Evolutionary conservation across 2,888 invertebrate genomes (phyloP), one percentile per base, ranked within the genome.

Genomic region (Allacma fusca): DNA sequence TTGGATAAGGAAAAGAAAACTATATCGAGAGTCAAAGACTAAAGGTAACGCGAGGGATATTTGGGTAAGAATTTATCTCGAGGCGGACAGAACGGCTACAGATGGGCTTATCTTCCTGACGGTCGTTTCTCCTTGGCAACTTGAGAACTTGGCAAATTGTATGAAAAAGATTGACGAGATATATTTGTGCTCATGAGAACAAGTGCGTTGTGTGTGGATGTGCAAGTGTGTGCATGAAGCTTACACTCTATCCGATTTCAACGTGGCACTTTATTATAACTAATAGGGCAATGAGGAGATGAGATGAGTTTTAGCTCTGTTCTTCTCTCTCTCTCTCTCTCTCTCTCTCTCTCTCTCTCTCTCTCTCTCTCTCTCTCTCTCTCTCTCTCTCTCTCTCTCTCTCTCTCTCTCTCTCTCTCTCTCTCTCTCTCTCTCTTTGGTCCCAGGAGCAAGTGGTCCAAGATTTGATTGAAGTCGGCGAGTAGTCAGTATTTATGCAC

Each of bases 251-350:
- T 59, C 59, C 71, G 57, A 72, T 28, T 57, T 28, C 59, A 72
- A 34, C 57, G n/a, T 73, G 24, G 62, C 73, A 62, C 62, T 73
- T 62, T 73, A 73, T 73, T 62, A 73, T 73, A 62, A 73, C 73
- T 73, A 64, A 62, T 73, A 64, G 64, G 73, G 73, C 73, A 73
- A 73, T 64, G 73, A 73, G 73, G 40, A 73, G 23, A 62, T 59
- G 40, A 73, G 73, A 62, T 73, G 62, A 73, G 73, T 29, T 72
- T 59, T 40, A 7, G 2, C 24, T 26, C 26, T n/a, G 19, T n/a
- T n/a, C n/a, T n/a, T 4, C 57, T 57, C 57, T 21, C 21, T 9
- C 57, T 57, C 57, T 57, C 21, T 16, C 5, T 4, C 5, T 57
- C 21, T 16, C 16, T 16, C n/a, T 57, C 2, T 57, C 5, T 16